Evolutionary conservation across 2,888 invertebrate species (phyloP).

Genomic region (Acleris literana): DNA sequence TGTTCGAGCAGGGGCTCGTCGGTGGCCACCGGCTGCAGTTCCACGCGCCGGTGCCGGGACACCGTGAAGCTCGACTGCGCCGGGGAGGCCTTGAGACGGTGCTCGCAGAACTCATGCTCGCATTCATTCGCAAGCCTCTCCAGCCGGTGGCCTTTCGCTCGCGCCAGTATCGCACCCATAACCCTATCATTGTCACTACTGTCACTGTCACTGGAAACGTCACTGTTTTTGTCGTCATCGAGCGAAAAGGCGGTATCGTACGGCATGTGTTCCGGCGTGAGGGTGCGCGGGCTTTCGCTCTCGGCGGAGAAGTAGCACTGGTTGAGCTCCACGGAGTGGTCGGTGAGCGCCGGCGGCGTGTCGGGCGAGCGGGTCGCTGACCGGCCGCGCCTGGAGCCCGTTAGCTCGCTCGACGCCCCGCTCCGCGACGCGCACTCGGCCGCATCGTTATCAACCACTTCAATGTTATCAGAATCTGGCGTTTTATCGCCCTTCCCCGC

Average conservation of each 20-base stretch:
- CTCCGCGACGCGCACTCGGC: constrained; percentile 74
- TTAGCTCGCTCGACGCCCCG: constrained; percentile 68
- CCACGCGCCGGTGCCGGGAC: constrained; percentile 85
- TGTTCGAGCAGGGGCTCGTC: constrained; percentile 59
- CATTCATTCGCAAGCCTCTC: constrained; percentile 67
- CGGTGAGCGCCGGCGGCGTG: constrained; percentile 89
- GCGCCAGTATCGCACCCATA: constrained; percentile 73
- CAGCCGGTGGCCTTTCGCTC: constrained; percentile 54
- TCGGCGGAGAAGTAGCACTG: constrained; percentile 86
- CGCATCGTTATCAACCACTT: constrained; percentile 77
- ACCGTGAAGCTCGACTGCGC: constrained; percentile 83
- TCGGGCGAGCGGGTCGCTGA: constrained; percentile 81
- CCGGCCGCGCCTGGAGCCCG: constrained; percentile 77
- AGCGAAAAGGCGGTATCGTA: constrained; percentile 66
- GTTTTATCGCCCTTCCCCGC: constrained; percentile 75
- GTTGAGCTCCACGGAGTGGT: constrained; percentile 87
- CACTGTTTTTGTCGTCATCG: constrained; percentile 67
- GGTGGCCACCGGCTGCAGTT: constrained; percentile 62
- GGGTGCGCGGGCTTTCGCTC: constrained; percentile 70
- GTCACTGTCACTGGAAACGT: constrained; percentile 72
- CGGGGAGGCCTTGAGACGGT: constrained; percentile 71
- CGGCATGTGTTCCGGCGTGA: constrained; percentile 66
- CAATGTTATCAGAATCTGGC: constrained; percentile 77
- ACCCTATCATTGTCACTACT: constrained; percentile 70
- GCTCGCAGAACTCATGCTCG: constrained; percentile 73